phyloP scores from a whole-genome alignment of 2,888 invertebrate species.

The Callyntrura guangdongensis region DNA sequence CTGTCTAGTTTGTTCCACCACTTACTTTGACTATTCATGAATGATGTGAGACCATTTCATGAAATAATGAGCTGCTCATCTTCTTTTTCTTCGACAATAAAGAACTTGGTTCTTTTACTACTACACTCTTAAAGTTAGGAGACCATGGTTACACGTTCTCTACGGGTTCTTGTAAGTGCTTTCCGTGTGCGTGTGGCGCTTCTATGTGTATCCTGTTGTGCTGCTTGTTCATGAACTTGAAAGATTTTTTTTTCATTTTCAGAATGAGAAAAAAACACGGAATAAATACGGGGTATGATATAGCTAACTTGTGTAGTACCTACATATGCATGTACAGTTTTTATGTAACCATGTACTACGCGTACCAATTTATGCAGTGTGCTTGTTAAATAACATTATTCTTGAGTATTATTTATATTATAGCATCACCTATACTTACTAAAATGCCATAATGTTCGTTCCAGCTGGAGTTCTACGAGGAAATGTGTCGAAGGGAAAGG shows the following conservation, averaged over 20 bases:
- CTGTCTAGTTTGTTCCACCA: conserved; percentile 36
- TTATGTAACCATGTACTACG: background rate
- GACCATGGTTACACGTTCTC: background rate
- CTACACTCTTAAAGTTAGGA: conserved; percentile 24
- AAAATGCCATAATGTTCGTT: background rate
- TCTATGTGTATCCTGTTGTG: conserved; percentile 25
- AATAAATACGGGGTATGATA: conserved; percentile 9
- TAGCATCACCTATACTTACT: background rate
- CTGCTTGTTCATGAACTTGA: conserved; percentile 65
- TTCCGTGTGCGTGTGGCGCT: conserved; percentile 36
- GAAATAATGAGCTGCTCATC: conserved; percentile 76
- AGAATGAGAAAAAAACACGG: background rate
- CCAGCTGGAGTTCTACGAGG: background rate
- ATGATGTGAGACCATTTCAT: conserved; percentile 71
- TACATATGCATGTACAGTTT: background rate
- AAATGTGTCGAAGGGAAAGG: conserved; percentile 19
- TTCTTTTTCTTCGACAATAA: conserved; percentile 49
- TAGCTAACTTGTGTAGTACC: background rate
- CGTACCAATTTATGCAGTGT: conserved; percentile 9
- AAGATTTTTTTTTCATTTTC: conserved; percentile 11
- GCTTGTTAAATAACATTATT: conserved; percentile 30
- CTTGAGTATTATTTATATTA: conserved; percentile 23
- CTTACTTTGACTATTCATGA: conserved; percentile 75
- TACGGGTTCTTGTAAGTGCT: conserved; percentile 1
- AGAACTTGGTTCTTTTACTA: conserved; percentile 28